Evolutionary conservation across 2,888 invertebrate genomes (phyloP).

Genomic region (Antheraea assamensis): DNA sequence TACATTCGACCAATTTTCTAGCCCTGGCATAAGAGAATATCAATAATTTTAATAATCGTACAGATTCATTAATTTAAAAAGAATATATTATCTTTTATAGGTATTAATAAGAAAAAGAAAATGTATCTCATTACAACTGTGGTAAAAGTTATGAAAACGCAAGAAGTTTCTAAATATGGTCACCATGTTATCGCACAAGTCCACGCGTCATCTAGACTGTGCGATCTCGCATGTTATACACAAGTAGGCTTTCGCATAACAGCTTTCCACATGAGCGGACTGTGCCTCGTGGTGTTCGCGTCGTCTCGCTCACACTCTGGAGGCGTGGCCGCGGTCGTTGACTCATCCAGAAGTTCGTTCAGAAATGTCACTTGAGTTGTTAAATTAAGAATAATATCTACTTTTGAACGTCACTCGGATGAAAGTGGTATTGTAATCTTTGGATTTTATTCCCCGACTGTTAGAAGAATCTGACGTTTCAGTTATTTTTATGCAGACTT

Average conservation of each 20-base stretch:
- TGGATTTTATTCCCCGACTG: background rate
- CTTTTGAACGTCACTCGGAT: background rate
- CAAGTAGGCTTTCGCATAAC: constrained; percentile 74
- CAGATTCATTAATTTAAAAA: background rate
- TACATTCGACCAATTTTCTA: background rate
- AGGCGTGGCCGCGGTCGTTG: constrained; percentile 63
- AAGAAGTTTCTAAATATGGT: background rate
- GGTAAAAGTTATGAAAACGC: background rate
- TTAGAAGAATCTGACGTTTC: background rate
- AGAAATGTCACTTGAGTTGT: constrained; percentile 11
- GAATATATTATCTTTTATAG: too few species aligned
- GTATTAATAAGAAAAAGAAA: background rate
- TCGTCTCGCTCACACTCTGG: constrained; percentile 67
- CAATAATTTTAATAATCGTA: background rate
- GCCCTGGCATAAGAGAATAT: too few species aligned
- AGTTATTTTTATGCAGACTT: background rate
- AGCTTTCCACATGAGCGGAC: constrained; percentile 74
- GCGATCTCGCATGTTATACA: constrained; percentile 48
- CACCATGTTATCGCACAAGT: constrained; percentile 27
- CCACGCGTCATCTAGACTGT: constrained; percentile 60
- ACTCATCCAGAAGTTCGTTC: constrained; percentile 38
- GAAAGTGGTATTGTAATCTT: constrained; percentile 4
- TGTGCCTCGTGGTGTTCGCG: constrained; percentile 42
- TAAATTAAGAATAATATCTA: background rate
- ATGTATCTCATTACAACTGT: background rate